These are phyloP conservation scores for Rhinogobio ventralis DNA, from an alignment of 2,797 vertebrate species.

Conservation along the genomic window DNA sequence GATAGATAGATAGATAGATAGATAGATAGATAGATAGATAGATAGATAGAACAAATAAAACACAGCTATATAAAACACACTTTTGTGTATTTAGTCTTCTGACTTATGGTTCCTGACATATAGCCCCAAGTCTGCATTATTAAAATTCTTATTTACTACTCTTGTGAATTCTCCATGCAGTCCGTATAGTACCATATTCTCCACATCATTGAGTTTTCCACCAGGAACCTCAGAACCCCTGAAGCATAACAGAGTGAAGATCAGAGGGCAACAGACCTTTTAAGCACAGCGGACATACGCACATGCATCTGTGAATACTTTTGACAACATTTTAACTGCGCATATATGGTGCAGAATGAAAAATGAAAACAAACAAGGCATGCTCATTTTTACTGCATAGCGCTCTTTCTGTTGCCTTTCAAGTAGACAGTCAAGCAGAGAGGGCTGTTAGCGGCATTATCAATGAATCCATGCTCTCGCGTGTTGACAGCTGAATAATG, in stretches of 20 bases:
- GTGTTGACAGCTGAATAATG: constrained; percentile 43
- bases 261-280: constrained; percentile 43
- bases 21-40: too few species aligned
- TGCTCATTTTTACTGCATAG: constrained; percentile 1
- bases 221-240: constrained; percentile 62
- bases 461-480: constrained; percentile 5
- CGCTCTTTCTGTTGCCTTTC: not conserved
- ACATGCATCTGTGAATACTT: constrained; percentile 36
- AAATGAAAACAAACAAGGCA: constrained; percentile 19
- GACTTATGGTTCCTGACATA: not conserved
- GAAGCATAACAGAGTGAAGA: constrained; percentile 60
- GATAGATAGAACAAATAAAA: too few species aligned
- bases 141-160: constrained; percentile 63
- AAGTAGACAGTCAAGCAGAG: constrained; percentile 6
- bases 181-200: constrained; percentile 51
- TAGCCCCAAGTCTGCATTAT: not conserved
- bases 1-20: too few species aligned
- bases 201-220: constrained; percentile 64
- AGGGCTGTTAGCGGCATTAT: constrained; percentile 16
- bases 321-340: constrained; percentile 30
- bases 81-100: not conserved
- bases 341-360: constrained; percentile 1
- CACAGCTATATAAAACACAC: not conserved
- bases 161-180: constrained; percentile 50
- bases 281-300: constrained; percentile 29